Conservation (phyloP, 2,797 vertebrate genomes). For the Anguilla obscura region DNA sequence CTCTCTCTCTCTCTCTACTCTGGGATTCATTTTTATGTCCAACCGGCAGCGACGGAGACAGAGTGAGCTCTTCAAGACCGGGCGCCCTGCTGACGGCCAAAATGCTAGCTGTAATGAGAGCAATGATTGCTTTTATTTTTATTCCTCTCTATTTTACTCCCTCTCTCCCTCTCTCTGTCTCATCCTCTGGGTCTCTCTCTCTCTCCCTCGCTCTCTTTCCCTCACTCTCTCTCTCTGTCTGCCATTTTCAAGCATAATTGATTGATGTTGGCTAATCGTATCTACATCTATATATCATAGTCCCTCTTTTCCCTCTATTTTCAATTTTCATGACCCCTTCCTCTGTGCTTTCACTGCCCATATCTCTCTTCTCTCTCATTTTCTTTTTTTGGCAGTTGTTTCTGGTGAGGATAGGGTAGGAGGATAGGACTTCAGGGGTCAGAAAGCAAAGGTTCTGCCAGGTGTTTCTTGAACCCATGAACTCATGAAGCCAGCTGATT, state of each 20-base stretch:
- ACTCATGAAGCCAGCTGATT: neutral
- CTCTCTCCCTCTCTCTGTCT: neutral
- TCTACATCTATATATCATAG: neutral
- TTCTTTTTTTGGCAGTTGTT: neutral
- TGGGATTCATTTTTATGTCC: constrained; percentile 26
- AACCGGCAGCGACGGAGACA: constrained; percentile 30
- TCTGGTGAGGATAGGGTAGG: neutral
- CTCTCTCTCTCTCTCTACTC: neutral
- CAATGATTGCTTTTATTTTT: neutral
- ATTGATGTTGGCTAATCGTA: neutral
- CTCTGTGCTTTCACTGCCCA: neutral
- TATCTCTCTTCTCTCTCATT: neutral
- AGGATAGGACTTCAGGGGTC: neutral
- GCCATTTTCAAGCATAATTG: neutral
- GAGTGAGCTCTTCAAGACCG: constrained; percentile 24
- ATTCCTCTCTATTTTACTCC: neutral
- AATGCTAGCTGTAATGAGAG: neutral
- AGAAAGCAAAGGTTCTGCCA: neutral
- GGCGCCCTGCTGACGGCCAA: neutral
- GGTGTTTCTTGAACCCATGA: neutral
- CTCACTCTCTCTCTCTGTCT: neutral
- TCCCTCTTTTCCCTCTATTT: neutral
- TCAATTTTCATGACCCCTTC: neutral
- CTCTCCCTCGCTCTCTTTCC: neutral
- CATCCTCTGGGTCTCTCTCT: neutral